Percentiles rank a stretch among this genome's conserved stretches.
Conservation (phyloP, 2,113 vertebrate species). For the Choloepus hoffmanni region DNA sequence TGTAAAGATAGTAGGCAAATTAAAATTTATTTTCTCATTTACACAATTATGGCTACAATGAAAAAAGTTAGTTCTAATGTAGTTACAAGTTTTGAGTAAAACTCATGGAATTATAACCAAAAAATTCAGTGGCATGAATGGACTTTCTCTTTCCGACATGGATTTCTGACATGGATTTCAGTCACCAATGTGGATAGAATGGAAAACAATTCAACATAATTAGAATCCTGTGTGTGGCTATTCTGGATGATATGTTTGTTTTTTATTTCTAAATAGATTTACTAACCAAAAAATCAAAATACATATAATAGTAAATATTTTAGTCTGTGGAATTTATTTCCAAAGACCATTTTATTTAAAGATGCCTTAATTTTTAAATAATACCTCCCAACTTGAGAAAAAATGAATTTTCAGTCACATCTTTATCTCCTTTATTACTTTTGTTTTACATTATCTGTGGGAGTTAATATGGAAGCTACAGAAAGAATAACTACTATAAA, state of each 20-base stretch:
- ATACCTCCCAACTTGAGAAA: not conserved
- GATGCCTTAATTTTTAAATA: not conserved
- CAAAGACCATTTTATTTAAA: not conserved
- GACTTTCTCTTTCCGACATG: not conserved
- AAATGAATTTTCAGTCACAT: not conserved
- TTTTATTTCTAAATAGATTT: not conserved
- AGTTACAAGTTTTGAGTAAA: not conserved
- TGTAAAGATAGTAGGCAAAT: conserved; percentile 10
- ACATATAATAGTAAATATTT: not conserved
- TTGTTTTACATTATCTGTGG: not conserved
- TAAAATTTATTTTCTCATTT: conserved; percentile 4
- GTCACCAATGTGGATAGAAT: not conserved
- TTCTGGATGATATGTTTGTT: not conserved
- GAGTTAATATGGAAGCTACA: not conserved
- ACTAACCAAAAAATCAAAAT: not conserved
- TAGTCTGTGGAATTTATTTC: not conserved
- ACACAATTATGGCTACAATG: not conserved
- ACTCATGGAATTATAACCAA: not conserved
- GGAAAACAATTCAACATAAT: not conserved
- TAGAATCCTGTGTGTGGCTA: not conserved
- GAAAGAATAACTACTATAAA: not conserved
- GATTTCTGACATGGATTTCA: not conserved
- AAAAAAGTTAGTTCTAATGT: not conserved
- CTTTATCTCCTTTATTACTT: not conserved
- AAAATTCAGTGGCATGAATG: not conserved